Evolutionary conservation across 64 coral and sea anemone species (phyloP), one percentile per base, ranked within the genome.

Genomic region (Dendronephthya gigantea): DNA sequence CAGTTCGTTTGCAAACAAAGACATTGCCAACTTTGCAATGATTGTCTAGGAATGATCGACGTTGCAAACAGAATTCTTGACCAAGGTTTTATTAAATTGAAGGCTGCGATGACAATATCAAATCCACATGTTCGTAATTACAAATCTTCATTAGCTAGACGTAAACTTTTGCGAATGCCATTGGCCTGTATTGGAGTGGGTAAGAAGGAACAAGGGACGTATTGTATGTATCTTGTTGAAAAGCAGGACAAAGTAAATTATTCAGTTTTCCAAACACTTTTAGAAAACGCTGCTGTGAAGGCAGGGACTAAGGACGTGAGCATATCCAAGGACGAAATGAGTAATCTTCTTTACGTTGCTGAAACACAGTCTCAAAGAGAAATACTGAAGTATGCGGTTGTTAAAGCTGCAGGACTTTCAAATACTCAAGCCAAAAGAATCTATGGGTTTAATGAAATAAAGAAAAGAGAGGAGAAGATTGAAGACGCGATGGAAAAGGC

Each of bases 101-200:
- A 52, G 50, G 50, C 50, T 10, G 50, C 50, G 1, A 52, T 52
- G 50, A 52, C 50, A 52, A 52, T 52, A 52, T 52, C 13, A 16
- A 52, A 22, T 52, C 50, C 50, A 52, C 50, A 52, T 52, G 50
- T 52, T 52, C 8, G 50, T 8, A 52, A 1, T 52, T 52, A 52
- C 50, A 52, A 52, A 52, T 52, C 50, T 52, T 52, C 50, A 45
- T 45, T 11, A 45, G 41, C 41, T 45, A 45, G 41, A 45, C 11
- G 90, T 35, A 91, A 87, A 83, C 22, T 91, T n/a, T 43, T 86
- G 9, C 90, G 87, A 81, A 91, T 91, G 90, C 90, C 90, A 32
- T 31, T 87, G 35, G 84, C 84, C 30, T 74, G 23, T 48, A 82
- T 91, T 47, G 84, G 84, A 59, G 81, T 87, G 17, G 84, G 84